These are phyloP conservation scores for Aplysia californica DNA, from an alignment of 1,140 invertebrate species.

Conservation along the genomic window DNA sequence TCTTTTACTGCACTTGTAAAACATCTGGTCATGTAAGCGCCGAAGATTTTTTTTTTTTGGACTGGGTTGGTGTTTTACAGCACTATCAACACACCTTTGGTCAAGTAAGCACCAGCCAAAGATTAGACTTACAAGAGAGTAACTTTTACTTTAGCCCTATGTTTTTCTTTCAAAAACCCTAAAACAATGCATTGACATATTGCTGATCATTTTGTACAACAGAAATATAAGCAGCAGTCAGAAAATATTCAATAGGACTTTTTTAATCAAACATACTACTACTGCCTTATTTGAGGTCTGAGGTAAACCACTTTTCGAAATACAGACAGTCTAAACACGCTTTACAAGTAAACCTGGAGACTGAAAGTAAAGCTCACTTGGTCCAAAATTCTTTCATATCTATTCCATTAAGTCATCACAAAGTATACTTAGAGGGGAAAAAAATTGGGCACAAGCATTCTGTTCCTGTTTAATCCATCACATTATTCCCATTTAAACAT, in stretches of 20 bases:
- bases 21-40: too few species aligned
- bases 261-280: too few species aligned
- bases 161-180: too few species aligned
- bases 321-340: not conserved
- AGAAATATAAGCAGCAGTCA: too few species aligned
- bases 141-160: too few species aligned
- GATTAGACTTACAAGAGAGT: not conserved
- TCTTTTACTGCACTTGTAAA: not conserved
- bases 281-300: not conserved
- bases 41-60: too few species aligned
- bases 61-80: too few species aligned
- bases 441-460: not conserved
- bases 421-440: not conserved
- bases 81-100: too few species aligned
- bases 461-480: slow-evolving; percentile 3
- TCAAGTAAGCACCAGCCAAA: not conserved
- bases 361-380: not conserved
- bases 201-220: too few species aligned
- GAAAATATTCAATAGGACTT: too few species aligned
- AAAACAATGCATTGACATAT: too few species aligned
- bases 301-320: not conserved
- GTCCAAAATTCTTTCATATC: not conserved
- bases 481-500: not conserved
- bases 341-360: not conserved
- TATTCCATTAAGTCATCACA: too few species aligned